A percentile compares a stretch with the other conserved stretches of the same genome.
Evolutionary conservation across 2,797 vertebrate genomes (phyloP).

Genomic region (Sarcophilus harrisii): DNA sequence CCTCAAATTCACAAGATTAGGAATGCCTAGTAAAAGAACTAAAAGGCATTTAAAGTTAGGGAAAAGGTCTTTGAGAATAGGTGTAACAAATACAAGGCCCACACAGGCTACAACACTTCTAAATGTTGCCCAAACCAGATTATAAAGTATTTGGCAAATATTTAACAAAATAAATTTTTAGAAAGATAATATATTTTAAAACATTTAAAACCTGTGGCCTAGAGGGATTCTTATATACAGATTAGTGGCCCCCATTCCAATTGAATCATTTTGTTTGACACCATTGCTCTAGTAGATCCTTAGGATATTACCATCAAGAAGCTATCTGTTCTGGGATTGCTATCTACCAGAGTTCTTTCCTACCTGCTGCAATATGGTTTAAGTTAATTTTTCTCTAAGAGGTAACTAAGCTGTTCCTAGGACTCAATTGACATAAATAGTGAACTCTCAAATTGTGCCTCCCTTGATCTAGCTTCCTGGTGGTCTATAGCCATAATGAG

Average conservation of each 20-base stretch:
- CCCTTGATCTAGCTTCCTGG: not conserved
- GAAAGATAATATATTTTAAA: not conserved
- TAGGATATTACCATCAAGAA: not conserved
- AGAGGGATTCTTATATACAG: not conserved
- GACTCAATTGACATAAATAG: not conserved
- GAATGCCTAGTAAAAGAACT: not conserved
- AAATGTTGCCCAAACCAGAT: not conserved
- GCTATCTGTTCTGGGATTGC: not conserved
- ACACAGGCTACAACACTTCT: not conserved
- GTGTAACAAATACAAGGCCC: not conserved
- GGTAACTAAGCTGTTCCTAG: not conserved
- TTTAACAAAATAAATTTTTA: too few species aligned
- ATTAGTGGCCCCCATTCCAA: not conserved
- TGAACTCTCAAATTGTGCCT: not conserved
- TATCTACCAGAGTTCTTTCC: not conserved
- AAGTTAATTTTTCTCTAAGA: not conserved
- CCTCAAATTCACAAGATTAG: not conserved
- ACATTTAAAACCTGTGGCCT: not conserved
- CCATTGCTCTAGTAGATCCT: not conserved
- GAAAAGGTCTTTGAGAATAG: not conserved
- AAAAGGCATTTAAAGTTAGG: not conserved
- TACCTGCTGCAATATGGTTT: not conserved
- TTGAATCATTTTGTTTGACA: not conserved
- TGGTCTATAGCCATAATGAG: not conserved
- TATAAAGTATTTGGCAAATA: too few species aligned